These are phyloP conservation scores for Hoplostethus atlanticus DNA, from an alignment of 2,797 vertebrate genomes.

Conservation along the genomic window DNA sequence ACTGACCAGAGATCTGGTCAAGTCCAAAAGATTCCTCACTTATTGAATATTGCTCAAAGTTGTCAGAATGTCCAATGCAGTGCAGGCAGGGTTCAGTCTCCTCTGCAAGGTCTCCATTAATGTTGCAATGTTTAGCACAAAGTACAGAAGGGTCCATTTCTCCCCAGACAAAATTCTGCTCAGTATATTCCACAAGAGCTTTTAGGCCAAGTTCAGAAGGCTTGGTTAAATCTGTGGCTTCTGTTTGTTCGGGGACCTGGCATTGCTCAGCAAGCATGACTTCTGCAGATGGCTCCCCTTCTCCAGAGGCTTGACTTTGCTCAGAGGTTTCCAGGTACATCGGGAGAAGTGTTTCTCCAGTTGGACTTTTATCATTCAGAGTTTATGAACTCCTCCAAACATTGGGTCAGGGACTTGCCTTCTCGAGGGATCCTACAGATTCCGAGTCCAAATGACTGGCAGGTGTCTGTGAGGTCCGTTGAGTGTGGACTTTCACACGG, in stretches of 20 bases:
- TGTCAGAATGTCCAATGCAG: conserved; percentile 50
- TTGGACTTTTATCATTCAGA: conserved; percentile 41
- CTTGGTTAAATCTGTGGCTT: conserved; percentile 56
- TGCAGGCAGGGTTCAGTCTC: conserved; percentile 50
- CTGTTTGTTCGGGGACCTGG: conserved; percentile 62
- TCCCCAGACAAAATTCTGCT: conserved; percentile 45
- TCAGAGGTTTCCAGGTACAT: conserved; percentile 79
- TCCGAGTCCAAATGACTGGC: conserved; percentile 57
- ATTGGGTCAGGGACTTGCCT: conserved; percentile 44
- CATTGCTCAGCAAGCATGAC: conserved; percentile 77
- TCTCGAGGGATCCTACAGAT: conserved; percentile 42
- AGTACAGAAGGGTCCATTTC: conserved; percentile 53
- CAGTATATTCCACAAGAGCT: conserved; percentile 64
- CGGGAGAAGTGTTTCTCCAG: conserved; percentile 35
- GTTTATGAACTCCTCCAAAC: conserved; percentile 59
- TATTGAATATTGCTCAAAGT: conserved; percentile 61
- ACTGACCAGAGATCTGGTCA: conserved; percentile 41
- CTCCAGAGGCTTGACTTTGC: conserved; percentile 48
- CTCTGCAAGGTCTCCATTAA: conserved; percentile 30
- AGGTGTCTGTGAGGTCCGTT: conserved; percentile 57
- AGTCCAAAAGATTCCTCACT: conserved; percentile 63
- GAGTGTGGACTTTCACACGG: conserved; percentile 59
- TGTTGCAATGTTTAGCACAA: conserved; percentile 41
- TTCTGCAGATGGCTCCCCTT: conserved; percentile 51
- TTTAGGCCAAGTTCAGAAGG: conserved; percentile 56